A percentile compares a stretch with the other conserved stretches of the same genome.
phyloP scores from a whole-genome alignment of 1,140 invertebrate genomes.

The Brachionus asplanchnoidis region DNA sequence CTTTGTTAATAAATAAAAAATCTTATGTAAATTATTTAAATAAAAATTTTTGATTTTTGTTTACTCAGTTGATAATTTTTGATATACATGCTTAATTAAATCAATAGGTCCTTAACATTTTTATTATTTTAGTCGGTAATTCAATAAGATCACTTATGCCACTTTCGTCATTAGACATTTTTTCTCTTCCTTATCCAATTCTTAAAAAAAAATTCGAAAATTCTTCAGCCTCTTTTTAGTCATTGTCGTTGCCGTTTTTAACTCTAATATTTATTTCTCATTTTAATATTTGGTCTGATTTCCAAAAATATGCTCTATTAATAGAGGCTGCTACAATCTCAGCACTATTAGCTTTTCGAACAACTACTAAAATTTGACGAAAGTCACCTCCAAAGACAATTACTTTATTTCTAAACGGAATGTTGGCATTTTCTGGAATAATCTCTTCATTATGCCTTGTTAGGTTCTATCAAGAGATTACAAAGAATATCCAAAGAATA shows the following conservation, averaged over 20 bases:
- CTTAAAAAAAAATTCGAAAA: constrained; percentile 8
- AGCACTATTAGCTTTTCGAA: constrained; percentile 11
- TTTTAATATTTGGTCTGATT: neutral
- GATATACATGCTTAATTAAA: neutral
- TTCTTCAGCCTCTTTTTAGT: neutral
- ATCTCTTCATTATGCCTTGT: neutral
- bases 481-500: neutral
- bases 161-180: neutral
- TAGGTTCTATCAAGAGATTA: neutral
- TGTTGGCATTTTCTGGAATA: neutral
- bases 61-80: neutral
- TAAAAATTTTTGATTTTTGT: neutral
- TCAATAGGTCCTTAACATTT: neutral
- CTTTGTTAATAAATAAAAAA: neutral
- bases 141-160: neutral
- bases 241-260: neutral
- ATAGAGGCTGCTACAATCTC: constrained; percentile 11
- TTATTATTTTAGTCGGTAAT: neutral
- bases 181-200: neutral
- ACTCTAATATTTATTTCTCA: constrained; percentile 1
- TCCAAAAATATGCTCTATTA: neutral
- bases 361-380: neutral
- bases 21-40: neutral
- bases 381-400: neutral
- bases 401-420: neutral